phyloP scores from a whole-genome alignment of 2,797 vertebrate genomes.

The Tarsius wallacei region DNA sequence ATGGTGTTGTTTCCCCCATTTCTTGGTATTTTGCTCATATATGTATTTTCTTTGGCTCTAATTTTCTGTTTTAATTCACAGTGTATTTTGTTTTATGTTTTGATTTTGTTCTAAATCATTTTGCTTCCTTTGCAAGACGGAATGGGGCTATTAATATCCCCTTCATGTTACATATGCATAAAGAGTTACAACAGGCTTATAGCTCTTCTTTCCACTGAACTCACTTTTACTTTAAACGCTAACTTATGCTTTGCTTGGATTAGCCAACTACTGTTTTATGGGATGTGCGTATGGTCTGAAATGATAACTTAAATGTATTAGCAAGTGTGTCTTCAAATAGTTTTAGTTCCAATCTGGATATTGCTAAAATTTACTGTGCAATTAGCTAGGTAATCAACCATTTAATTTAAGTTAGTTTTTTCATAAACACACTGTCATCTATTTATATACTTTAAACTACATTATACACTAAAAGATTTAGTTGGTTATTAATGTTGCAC shows the following conservation, averaged over 20 bases:
- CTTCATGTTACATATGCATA: background rate
- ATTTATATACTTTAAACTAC: constrained; percentile 37
- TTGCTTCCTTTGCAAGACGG: background rate
- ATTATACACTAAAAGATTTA: background rate
- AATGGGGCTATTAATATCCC: background rate
- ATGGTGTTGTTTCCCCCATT: background rate
- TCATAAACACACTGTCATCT: background rate
- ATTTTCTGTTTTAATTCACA: constrained; percentile 31
- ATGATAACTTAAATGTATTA: constrained; percentile 42
- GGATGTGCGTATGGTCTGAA: background rate
- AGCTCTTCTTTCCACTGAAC: background rate
- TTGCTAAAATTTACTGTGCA: background rate
- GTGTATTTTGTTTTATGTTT: background rate
- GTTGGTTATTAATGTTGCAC: background rate
- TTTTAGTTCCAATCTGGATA: constrained; percentile 15
- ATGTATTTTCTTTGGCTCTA: constrained; percentile 15
- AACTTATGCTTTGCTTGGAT: constrained; percentile 38
- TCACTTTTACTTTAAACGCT: background rate
- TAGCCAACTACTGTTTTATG: background rate
- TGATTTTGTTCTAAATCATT: constrained; percentile 29
- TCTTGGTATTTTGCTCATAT: constrained; percentile 15
- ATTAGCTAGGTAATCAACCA: background rate
- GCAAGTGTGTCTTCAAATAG: constrained; percentile 52
- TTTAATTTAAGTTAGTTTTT: constrained; percentile 2
- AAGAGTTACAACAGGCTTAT: background rate